Evolutionary conservation across 2,888 invertebrate species (phyloP), one percentile per base, ranked within the genome.

Genomic region (Cotesia congregata): DNA sequence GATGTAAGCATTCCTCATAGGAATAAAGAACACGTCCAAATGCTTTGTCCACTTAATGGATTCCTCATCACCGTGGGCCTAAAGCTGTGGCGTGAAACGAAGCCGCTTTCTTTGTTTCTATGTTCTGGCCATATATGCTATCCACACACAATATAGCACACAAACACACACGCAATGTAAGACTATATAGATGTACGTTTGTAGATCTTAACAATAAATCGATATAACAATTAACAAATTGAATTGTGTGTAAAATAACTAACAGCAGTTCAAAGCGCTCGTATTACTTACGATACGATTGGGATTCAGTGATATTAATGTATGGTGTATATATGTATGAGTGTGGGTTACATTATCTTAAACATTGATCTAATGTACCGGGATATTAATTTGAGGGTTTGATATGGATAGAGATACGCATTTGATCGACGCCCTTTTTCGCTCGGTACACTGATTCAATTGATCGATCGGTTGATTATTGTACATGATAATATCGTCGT

Each of bases 161-260:
- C 17, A 69, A 6, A 12, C 20, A 69, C 9, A 69, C 17, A 67
- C 59, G 67, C 38, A 17, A 30, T 30, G 2, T 30, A 30, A 30
- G 30, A 30, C 30, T 17, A 38, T 75, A 39, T 69, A 17, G 61
- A 20, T 65, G 75, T 6, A 79, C 75, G 79, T 76, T 79, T 78
- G 83, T 83, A 83, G 76, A 81, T 83, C 80, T 78, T 76, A 73
- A 72, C 80, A 83, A 84, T 84, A 77, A 80, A 86, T 84, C 83
- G 84, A 85, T 83, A 83, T 77, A 76, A 68, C 83, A 84, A 85
- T 86, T 84, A 84, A 85, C 84, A 86, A 87, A 88, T 87, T 85
- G 86, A 87, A 85, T 87, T 82, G 50, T 12, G 4, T 12, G 83
- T 83, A 83, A 83, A 85, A 85, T 84, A 80, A 82, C 30, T 30